phyloP scores from a whole-genome alignment of 1,140 invertebrate genomes.

The Drosophila quadrilineata region DNA sequence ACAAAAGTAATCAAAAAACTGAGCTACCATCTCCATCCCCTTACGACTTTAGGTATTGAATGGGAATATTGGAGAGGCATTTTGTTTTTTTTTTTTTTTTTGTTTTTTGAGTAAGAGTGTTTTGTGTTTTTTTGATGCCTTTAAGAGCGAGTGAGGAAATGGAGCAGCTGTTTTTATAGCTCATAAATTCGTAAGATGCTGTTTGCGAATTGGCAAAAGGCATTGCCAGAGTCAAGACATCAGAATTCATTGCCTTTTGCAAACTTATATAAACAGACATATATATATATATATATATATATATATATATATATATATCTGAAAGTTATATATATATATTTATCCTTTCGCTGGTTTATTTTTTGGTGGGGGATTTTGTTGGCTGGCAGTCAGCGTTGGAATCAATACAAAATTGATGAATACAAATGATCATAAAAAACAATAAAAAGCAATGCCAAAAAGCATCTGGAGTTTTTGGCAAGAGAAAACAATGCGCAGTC shows the following conservation, averaged over 20 bases:
- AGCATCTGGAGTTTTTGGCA: conserved; percentile 38
- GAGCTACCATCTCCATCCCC: conserved; percentile 44
- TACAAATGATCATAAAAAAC: conserved; percentile 80
- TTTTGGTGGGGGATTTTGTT: conserved; percentile 5
- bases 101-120: neutral
- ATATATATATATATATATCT: neutral
- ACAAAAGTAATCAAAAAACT: conserved; percentile 77
- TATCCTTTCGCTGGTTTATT: conserved; percentile 64
- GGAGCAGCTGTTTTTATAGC: conserved; percentile 77
- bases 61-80: too few relatives aligned
- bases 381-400: conserved; percentile 24
- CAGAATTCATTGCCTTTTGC: conserved; percentile 70
- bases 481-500: conserved; percentile 36
- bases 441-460: conserved; percentile 78
- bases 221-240: conserved; percentile 49
- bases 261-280: conserved; percentile 29
- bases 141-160: neutral
- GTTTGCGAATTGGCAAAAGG: conserved; percentile 55
- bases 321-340: too few relatives aligned
- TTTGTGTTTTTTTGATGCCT: neutral
- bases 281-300: neutral
- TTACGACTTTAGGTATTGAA: neutral
- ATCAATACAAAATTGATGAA: conserved; percentile 80
- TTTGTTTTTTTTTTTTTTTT: conserved; percentile 30
- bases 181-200: conserved; percentile 79